Base-by-base conservation (phyloP, 23 tunicate genomes). In the Corella eumyota region DNA sequence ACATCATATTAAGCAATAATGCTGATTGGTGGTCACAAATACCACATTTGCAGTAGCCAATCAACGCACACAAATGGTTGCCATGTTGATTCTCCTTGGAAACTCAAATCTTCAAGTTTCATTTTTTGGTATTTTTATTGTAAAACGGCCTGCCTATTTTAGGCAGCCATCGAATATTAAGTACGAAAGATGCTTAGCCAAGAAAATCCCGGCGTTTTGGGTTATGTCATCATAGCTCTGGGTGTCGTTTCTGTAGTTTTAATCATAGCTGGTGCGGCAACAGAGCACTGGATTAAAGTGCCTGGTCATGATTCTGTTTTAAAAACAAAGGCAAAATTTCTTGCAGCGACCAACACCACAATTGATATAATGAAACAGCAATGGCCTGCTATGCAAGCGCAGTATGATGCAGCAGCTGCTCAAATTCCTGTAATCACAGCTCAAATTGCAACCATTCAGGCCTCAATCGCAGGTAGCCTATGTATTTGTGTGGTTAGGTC, bases 141-240 rank as follows among this genome's bases (percentile, higher is more conserved):
- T 51, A 51, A n/a, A n/a, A n/a, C n/a, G n/a, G n/a, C n/a, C n/a
- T n/a, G n/a, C n/a, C n/a, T n/a, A n/a, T n/a, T n/a, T n/a, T n/a
- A n/a, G n/a, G n/a, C n/a, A n/a, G n/a, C n/a, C n/a, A n/a, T n/a
- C n/a, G n/a, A n/a, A n/a, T n/a, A 11, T 11, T 19, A 51, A 9
- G 57, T 7, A 34, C 19, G 15, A 19, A 40, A 13, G 5, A 62
- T 62, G 68, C 52, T 34, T 37, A 62, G 53, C 23, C 48, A 37
- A 37, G 68, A 36, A 21, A 62, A 62, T 9, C 68, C 68, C 17
- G 68, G 68, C 23, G 13, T 40, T 31, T 4, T 62, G 33, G 68
- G 68, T 24, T 62, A 24, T 25, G 6, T 62, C 1, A 20, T 62
- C 1, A 1, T 62, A 19, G 24, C 28, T 38, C 45, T 62, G 26